A percentile compares a stretch with the other conserved stretches of the same genome.
Conservation (phyloP, 2,888 invertebrate species). For the Aspidiotus destructor region DNA sequence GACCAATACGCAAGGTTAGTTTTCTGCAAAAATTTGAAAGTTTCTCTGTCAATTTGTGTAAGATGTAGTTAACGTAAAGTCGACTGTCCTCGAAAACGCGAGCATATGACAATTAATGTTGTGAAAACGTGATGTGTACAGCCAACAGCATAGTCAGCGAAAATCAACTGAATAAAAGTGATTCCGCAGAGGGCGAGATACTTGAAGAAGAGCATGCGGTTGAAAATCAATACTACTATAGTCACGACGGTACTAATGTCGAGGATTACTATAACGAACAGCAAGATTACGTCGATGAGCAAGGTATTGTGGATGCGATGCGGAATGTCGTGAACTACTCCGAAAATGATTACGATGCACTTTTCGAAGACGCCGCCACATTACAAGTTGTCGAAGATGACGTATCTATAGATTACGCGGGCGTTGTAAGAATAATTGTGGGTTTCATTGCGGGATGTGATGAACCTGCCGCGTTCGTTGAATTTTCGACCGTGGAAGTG, state of each 20-base stretch:
- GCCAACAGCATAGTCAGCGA: neutral
- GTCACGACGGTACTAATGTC: constrained; percentile 3
- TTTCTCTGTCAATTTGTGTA: neutral
- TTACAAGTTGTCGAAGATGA: constrained; percentile 5
- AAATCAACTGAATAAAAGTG: neutral
- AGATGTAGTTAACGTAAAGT: neutral
- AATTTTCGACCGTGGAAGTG: constrained; percentile 18
- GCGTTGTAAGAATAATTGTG: constrained; percentile 5
- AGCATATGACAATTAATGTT: neutral
- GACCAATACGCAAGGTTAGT: neutral
- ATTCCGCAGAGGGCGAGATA: neutral
- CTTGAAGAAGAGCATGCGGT: constrained; percentile 10
- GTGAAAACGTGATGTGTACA: neutral
- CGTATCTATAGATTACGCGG: constrained; percentile 9
- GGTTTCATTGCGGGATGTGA: constrained; percentile 5
- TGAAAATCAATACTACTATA: constrained; percentile 18
- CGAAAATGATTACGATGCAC: neutral
- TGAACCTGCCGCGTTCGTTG: neutral
- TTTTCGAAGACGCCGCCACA: constrained; percentile 6
- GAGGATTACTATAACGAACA: constrained; percentile 14
- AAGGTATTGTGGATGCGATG: constrained; percentile 19
- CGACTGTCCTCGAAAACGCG: neutral
- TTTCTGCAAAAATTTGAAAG: neutral
- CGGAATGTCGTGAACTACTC: neutral
- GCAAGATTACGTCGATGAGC: constrained; percentile 20